Evolutionary conservation across 2,113 vertebrate species (phyloP).

Genomic region (Entomyzon cyanotis): DNA sequence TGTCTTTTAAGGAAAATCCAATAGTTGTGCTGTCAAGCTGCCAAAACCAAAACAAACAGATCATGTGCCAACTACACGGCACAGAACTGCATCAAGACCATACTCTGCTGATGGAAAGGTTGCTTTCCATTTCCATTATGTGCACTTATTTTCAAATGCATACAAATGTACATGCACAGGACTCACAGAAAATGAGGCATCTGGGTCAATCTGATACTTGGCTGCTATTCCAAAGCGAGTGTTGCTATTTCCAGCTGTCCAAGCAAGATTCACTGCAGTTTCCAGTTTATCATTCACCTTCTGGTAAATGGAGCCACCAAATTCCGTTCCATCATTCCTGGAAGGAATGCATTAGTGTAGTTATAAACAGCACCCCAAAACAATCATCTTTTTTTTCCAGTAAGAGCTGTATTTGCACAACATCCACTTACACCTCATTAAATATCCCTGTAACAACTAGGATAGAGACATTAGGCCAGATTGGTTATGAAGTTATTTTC

Average conservation of each 20-base stretch:
- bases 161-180: neutral
- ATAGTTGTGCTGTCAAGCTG: neutral
- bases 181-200: constrained; percentile 95
- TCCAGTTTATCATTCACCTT: constrained; percentile 97
- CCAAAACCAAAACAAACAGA: neutral
- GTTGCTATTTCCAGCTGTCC: constrained; percentile 98
- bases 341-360: constrained; percentile 14
- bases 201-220: constrained; percentile 95
- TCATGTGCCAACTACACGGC: neutral
- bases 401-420: neutral
- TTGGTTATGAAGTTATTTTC: neutral
- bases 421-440: neutral
- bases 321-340: constrained; percentile 97
- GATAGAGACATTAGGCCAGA: neutral
- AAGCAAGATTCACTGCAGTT: constrained; percentile 93
- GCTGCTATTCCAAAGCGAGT: constrained; percentile 97
- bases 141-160: neutral
- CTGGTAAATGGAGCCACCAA: constrained; percentile 98
- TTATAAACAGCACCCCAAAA: neutral
- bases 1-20: neutral
- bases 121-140: neutral
- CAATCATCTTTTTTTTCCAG: neutral
- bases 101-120: neutral
- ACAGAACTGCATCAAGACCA: rapidly evolving
- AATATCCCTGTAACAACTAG: neutral